A percentile compares a stretch with the other conserved stretches of the same genome.
Conservation (phyloP, 2,113 vertebrate genomes). For the Pithys albifrons region DNA sequence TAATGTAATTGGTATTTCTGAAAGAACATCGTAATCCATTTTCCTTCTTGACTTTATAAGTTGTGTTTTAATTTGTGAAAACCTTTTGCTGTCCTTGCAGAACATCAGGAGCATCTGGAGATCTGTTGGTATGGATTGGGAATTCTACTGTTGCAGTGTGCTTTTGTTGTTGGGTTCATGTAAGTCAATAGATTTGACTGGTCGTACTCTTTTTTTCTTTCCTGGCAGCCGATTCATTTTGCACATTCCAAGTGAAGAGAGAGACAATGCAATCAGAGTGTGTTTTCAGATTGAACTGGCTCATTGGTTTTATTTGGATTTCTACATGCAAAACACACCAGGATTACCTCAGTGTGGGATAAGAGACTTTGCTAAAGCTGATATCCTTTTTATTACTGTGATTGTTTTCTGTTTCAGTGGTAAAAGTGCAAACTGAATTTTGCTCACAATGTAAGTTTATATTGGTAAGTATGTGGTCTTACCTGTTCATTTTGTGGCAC, state of each 20-base stretch:
- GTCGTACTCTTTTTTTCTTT: background rate
- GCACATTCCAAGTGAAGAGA: constrained; percentile 97
- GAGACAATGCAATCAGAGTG: constrained; percentile 97
- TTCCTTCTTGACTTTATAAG: background rate
- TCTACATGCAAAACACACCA: constrained; percentile 95
- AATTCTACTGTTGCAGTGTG: background rate
- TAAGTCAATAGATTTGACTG: background rate
- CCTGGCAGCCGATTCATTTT: constrained; percentile 93
- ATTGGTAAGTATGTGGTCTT: background rate
- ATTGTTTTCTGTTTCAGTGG: background rate
- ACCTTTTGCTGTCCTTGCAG: background rate
- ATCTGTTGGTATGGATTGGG: background rate
- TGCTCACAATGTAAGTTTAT: background rate
- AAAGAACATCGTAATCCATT: background rate
- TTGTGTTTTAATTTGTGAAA: background rate
- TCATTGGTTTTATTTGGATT: constrained; percentile 99
- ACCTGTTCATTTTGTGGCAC: background rate
- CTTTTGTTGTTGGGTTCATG: background rate
- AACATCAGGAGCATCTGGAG: background rate
- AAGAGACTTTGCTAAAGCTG: constrained; percentile 98
- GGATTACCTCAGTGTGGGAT: constrained; percentile 98
- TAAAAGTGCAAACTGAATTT: background rate
- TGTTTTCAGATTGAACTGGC: constrained; percentile 99
- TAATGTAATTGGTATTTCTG: background rate
- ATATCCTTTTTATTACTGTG: constrained; percentile 86